phyloP scores from a whole-genome alignment of 2,888 invertebrate species.

The Agonopterix alstromeriana region DNA sequence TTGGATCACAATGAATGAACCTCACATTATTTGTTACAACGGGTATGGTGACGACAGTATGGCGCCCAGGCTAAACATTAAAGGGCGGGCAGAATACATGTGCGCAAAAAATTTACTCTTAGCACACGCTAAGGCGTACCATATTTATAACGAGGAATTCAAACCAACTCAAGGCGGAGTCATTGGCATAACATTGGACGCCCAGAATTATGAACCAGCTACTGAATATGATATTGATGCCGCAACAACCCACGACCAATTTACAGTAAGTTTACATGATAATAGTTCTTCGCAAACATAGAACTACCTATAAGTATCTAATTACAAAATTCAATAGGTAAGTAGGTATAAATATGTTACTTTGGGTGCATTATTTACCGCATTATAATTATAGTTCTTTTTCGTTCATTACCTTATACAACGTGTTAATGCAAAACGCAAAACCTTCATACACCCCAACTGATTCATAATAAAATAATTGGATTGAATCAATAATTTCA shows the following conservation, averaged over 20 bases:
- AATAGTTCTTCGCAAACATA: neutral
- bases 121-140: conserved; percentile 71
- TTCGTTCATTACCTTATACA: neutral
- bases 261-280: conserved; percentile 42
- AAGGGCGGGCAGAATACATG: conserved; percentile 58
- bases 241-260: conserved; percentile 41
- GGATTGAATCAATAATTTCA: no score
- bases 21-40: conserved; percentile 36
- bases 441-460: no score
- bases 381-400: neutral
- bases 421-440: no score
- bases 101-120: conserved; percentile 58
- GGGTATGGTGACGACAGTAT: conserved; percentile 50
- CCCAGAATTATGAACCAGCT: conserved; percentile 38
- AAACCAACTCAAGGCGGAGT: conserved; percentile 25
- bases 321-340: no score
- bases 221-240: conserved; percentile 24
- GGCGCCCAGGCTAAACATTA: conserved; percentile 38
- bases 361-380: no score
- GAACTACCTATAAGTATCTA: no score
- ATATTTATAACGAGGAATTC: conserved; percentile 42
- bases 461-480: no score
- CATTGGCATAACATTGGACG: conserved; percentile 16
- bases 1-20: conserved; percentile 78
- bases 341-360: no score